A percentile compares a stretch with the other conserved stretches of the same genome.
Evolutionary conservation across 2,113 vertebrate species (phyloP).

Genomic region (Hippocampus abdominalis): DNA sequence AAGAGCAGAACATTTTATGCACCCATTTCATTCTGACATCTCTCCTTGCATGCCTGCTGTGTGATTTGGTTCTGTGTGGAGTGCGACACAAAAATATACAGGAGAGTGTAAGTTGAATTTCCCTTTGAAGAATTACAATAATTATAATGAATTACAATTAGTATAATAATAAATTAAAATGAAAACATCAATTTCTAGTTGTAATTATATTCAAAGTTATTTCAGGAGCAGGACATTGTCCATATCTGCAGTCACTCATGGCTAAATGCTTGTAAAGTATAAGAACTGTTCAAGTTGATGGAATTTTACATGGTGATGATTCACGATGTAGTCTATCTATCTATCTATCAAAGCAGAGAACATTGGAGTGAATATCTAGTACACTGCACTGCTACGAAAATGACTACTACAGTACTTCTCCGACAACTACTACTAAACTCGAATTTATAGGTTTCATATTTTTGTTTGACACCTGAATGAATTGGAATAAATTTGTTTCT

Average conservation of each 20-base stretch:
- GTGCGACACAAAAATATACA: background rate
- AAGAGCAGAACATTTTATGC: background rate
- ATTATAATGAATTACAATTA: background rate
- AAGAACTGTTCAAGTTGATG: background rate
- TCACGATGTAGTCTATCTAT: no score
- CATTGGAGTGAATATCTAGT: background rate
- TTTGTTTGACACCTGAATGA: no score
- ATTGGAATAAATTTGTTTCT: no score
- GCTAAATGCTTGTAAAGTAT: background rate
- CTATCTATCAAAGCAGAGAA: no score
- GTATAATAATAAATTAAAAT: background rate
- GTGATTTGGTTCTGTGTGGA: no score
- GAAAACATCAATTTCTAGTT: background rate
- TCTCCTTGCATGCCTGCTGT: background rate
- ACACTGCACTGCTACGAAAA: conserved; percentile 40
- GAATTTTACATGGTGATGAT: background rate
- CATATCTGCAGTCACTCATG: conserved; percentile 14
- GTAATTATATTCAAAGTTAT: conserved; percentile 15
- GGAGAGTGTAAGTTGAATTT: background rate
- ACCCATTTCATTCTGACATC: background rate
- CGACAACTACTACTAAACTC: background rate
- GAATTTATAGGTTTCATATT: no score
- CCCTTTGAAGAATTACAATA: background rate
- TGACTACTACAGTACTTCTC: background rate
- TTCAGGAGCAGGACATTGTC: conserved; percentile 5